A percentile compares a stretch with the other conserved stretches of the same genome.
Conservation (phyloP, 2,797 vertebrate genomes). For the Aldrovandia affinis region DNA sequence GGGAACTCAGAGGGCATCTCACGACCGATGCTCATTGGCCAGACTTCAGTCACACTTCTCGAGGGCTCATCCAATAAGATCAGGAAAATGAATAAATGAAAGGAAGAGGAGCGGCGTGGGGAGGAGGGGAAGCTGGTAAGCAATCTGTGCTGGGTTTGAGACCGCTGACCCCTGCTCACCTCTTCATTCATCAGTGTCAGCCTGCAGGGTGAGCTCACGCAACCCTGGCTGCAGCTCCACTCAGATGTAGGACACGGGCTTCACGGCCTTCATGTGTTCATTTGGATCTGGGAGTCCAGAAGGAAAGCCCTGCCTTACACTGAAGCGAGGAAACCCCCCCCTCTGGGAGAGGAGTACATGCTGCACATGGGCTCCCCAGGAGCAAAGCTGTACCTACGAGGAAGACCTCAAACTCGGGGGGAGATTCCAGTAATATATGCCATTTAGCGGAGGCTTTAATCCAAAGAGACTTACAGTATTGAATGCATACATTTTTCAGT, state of each 20-base stretch:
- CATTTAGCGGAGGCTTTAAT: no score
- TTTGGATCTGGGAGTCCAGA: not conserved
- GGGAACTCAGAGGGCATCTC: not conserved
- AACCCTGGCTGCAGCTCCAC: not conserved
- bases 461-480: no score
- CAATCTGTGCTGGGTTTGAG: constrained; percentile 15
- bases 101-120: not conserved
- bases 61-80: not conserved
- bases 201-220: not conserved
- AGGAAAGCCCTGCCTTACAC: not conserved
- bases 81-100: not conserved
- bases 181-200: constrained; percentile 32
- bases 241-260: not conserved
- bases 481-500: no score
- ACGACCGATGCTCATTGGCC: not conserved
- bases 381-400: no score
- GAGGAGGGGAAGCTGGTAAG: constrained; percentile 3
- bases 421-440: no score
- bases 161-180: constrained; percentile 7
- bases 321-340: not conserved
- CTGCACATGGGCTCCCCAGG: not conserved
- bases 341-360: not conserved
- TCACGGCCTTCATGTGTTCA: not conserved
- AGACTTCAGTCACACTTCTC: not conserved
- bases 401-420: no score